A percentile compares a stretch with the other conserved stretches of the same genome.
Conservation (phyloP, 2,888 invertebrate genomes). For the Saturnia japonica region DNA sequence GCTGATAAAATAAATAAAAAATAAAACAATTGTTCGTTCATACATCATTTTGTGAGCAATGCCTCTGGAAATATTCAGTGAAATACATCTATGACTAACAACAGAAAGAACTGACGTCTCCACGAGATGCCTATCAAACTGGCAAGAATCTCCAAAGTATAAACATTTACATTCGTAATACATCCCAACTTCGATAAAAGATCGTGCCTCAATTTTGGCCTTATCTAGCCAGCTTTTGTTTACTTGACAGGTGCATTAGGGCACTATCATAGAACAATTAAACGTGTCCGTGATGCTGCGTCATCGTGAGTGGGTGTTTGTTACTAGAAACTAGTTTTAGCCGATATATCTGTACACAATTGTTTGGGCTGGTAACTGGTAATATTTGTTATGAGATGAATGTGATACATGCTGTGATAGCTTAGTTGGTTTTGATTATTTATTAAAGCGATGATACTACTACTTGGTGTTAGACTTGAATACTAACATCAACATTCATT, state of each 20-base stretch:
- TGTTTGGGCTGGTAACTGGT: constrained; percentile 19
- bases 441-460: not conserved
- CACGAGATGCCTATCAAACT: constrained; percentile 62
- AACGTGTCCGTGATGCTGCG: constrained; percentile 72
- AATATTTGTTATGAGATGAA: constrained; percentile 19
- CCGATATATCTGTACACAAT: constrained; percentile 1
- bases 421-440: not conserved
- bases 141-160: constrained; percentile 69
- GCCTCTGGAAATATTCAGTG: not conserved
- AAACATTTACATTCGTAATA: constrained; percentile 78
- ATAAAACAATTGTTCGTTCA: not conserved
- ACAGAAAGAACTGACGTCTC: constrained; percentile 66
- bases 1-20: not conserved
- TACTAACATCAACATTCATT: not conserved
- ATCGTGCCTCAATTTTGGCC: constrained; percentile 74
- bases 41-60: not conserved
- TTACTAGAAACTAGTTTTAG: constrained; percentile 26
- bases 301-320: constrained; percentile 61
- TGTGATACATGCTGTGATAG: constrained; percentile 20
- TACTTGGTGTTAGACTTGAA: not conserved
- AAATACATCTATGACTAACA: constrained; percentile 60
- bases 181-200: constrained; percentile 53
- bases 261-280: constrained; percentile 79
- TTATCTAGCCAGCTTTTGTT: constrained; percentile 77
- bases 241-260: constrained; percentile 81